Percentiles rank a stretch among this genome's conserved stretches.
Evolutionary conservation across 1,140 invertebrate species (phyloP).

Genomic region (Episyrphus balteatus): DNA sequence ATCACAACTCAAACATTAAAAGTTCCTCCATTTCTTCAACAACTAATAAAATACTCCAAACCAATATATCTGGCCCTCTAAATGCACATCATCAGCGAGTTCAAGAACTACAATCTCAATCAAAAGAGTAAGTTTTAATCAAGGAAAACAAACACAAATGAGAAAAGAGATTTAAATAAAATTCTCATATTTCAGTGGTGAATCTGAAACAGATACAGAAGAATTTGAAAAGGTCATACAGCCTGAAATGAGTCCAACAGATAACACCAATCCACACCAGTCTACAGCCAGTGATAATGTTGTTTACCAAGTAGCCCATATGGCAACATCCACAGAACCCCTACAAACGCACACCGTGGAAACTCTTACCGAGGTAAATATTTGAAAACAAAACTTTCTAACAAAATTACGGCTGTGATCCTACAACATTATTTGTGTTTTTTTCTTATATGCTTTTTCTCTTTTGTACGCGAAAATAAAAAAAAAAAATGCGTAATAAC

Average conservation of each 20-base stretch:
- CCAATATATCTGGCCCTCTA: neutral
- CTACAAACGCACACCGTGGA: conserved; percentile 15
- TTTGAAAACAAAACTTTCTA: neutral
- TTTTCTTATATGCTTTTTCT: too few relatives aligned
- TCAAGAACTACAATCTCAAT: neutral
- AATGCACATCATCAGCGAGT: neutral
- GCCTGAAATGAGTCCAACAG: conserved; percentile 35
- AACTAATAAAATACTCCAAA: neutral
- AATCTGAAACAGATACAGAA: conserved; percentile 71
- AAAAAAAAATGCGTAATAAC: too few relatives aligned
- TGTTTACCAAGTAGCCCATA: conserved; percentile 8
- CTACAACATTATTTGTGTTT: too few relatives aligned
- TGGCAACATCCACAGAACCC: conserved; percentile 20
- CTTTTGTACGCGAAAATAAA: too few relatives aligned
- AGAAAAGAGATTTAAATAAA: neutral
- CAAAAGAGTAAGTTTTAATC: neutral
- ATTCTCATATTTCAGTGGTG: conserved; percentile 43
- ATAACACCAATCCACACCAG: conserved; percentile 14
- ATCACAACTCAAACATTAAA: too few relatives aligned
- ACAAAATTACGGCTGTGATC: too few relatives aligned
- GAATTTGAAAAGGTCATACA: conserved; percentile 66
- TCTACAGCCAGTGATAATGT: conserved; percentile 14
- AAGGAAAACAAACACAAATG: too few relatives aligned
- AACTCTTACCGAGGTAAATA: conserved; percentile 30
- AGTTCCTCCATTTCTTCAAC: neutral